Evolutionary conservation across 2,888 invertebrate genomes (phyloP).

Genomic region (Endotricha flammealis): DNA sequence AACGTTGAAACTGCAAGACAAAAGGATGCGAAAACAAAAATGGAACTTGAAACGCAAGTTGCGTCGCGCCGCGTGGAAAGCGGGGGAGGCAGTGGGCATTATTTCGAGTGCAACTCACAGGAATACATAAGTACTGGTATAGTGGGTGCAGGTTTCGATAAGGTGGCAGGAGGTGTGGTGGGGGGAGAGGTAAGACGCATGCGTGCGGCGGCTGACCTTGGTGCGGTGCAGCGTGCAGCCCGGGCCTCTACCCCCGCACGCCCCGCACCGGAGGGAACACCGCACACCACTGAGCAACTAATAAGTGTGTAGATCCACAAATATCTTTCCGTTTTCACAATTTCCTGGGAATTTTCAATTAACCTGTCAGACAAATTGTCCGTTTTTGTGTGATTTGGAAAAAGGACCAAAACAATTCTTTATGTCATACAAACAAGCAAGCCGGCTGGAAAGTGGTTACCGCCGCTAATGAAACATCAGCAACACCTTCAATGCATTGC

Average conservation of each 20-base stretch:
- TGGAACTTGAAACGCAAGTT: slow-evolving; percentile 12
- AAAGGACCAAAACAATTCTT: too few species aligned
- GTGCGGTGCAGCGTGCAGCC: slow-evolving; percentile 73
- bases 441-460: too few species aligned
- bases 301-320: too few species aligned
- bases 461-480: too few species aligned
- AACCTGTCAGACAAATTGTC: too few species aligned
- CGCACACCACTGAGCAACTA: too few species aligned
- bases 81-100: slow-evolving; percentile 32
- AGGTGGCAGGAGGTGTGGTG: slow-evolving; percentile 24
- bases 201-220: slow-evolving; percentile 73
- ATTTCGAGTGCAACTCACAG: slow-evolving; percentile 52
- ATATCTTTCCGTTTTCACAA: too few species aligned
- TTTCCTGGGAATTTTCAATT: too few species aligned
- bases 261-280: slow-evolving; percentile 40
- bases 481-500: too few species aligned
- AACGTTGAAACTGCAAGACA: too few species aligned
- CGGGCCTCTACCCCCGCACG: slow-evolving; percentile 31
- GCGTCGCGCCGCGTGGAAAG: slow-evolving; percentile 21
- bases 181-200: slow-evolving; percentile 51
- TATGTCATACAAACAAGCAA: too few species aligned
- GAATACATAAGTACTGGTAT: slow-evolving; percentile 44
- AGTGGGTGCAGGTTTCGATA: slow-evolving; percentile 47
- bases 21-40: slow-evolving; percentile 5
- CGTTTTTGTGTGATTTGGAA: too few species aligned